Evolutionary conservation across 2,797 vertebrate species (phyloP).

Genomic region (Lacerta bilineata): DNA sequence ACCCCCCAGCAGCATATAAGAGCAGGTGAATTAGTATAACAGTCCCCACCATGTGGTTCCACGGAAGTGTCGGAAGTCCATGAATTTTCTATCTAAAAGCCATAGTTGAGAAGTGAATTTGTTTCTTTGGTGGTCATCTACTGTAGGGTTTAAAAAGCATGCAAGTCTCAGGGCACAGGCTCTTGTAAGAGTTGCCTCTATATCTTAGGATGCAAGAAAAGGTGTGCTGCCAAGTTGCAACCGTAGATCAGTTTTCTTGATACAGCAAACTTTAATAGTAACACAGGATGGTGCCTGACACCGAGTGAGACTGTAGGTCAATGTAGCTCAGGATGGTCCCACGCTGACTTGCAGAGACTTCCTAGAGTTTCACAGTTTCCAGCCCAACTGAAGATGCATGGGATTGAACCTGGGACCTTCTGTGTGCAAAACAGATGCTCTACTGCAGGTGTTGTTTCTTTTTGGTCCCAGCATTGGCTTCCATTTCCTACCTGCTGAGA

Average conservation of each 20-base stretch:
- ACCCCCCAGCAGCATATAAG: not conserved
- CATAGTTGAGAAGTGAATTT: not conserved
- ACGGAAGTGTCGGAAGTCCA: not conserved
- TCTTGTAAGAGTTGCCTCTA: not conserved
- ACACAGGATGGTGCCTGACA: too few species aligned
- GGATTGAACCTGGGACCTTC: too few species aligned
- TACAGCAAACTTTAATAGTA: not conserved
- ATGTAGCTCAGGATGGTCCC: too few species aligned
- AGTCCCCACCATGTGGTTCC: not conserved
- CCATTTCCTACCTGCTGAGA: not conserved
- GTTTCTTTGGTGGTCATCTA: not conserved
- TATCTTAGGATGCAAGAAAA: conserved; percentile 7
- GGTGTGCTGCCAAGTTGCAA: not conserved
- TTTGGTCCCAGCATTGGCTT: not conserved
- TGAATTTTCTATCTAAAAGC: not conserved
- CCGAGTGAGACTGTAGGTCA: too few species aligned
- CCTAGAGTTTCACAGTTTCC: too few species aligned
- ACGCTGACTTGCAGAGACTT: too few species aligned
- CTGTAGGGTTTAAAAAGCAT: not conserved
- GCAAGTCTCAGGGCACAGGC: not conserved
- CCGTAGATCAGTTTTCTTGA: not conserved
- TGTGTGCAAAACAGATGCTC: too few species aligned
- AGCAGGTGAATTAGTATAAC: not conserved
- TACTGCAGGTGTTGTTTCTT: not conserved
- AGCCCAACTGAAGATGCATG: too few species aligned